Conservation (phyloP, 2,113 vertebrate species). For the Empidonax traillii region DNA sequence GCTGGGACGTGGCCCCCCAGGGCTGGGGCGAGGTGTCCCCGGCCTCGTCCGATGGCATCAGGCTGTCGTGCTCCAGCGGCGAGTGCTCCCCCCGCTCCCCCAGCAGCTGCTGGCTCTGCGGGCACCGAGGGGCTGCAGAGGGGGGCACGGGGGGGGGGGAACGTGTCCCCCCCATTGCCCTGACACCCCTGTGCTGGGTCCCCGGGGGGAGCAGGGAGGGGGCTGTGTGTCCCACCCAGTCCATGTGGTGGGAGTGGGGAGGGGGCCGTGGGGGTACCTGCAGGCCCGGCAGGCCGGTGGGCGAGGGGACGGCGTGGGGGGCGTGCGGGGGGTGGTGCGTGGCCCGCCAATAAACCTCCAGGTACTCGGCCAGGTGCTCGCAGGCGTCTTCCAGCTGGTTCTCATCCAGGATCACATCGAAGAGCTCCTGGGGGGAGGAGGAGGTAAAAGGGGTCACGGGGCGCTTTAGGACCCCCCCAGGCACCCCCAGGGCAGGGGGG, state of each 20-base stretch:
- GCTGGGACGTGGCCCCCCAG: conserved; percentile 73
- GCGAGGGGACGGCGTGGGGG: conserved; percentile 80
- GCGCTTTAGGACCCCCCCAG: neutral
- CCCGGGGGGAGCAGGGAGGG: neutral
- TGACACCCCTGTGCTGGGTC: too few species aligned
- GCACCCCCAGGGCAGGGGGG: fast-evolving
- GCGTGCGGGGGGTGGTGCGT: conserved; percentile 88
- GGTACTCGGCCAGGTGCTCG: conserved; percentile 92
- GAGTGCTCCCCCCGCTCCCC: conserved; percentile 80
- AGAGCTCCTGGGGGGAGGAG: conserved; percentile 82
- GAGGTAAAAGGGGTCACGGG: neutral
- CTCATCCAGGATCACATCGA: conserved; percentile 95
- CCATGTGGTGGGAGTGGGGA: neutral
- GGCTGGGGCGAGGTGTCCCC: conserved; percentile 85
- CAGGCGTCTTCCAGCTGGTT: conserved; percentile 96
- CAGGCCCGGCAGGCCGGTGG: conserved; percentile 85
- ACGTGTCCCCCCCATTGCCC: neutral
- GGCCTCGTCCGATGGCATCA: conserved; percentile 93
- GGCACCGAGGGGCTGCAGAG: neutral
- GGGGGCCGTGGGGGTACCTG: conserved; percentile 73
- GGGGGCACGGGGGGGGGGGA: neutral
- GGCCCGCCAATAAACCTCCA: conserved; percentile 94
- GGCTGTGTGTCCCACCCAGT: neutral
- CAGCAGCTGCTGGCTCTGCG: conserved; percentile 74
- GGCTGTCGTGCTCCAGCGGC: conserved; percentile 90